phyloP scores from a whole-genome alignment of 2,113 vertebrate species.

The Tricholaema leucomelas region DNA sequence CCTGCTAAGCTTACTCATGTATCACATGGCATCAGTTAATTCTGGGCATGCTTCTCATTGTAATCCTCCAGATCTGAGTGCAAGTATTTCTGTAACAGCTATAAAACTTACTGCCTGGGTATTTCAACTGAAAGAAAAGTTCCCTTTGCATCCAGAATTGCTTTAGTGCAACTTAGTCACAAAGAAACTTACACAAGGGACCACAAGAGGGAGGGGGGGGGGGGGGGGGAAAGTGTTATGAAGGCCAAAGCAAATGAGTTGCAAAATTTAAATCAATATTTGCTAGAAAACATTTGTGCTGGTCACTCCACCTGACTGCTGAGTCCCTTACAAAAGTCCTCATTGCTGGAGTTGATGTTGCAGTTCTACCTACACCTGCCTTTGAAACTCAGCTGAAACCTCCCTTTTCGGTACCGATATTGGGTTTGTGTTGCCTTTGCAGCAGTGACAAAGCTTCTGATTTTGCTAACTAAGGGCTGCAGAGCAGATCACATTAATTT shows the following conservation, averaged over 20 bases:
- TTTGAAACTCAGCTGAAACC: background rate
- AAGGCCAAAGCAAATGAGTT: conserved; percentile 40
- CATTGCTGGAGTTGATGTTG: background rate
- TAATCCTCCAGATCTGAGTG: background rate
- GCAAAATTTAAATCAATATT: conserved; percentile 63
- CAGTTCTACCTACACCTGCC: background rate
- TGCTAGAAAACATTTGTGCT: conserved; percentile 21
- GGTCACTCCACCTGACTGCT: background rate
- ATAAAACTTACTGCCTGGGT: background rate
- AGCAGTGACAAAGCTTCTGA: background rate
- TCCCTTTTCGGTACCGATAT: background rate
- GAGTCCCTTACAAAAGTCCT: background rate
- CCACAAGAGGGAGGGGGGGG: background rate
- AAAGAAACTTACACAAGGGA: background rate
- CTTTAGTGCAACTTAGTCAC: background rate
- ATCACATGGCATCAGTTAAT: conserved; percentile 25
- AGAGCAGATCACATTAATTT: background rate
- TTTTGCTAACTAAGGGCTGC: background rate
- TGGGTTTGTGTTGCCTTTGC: background rate
- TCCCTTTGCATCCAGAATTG: background rate
- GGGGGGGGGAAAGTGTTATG: background rate
- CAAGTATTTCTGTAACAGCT: background rate
- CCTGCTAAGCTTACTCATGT: conserved; percentile 26
- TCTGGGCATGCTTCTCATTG: conserved; percentile 28
- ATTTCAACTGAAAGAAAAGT: background rate